Evolutionary conservation across 2,797 vertebrate genomes (phyloP).

Genomic region (Silurus aristotelis): DNA sequence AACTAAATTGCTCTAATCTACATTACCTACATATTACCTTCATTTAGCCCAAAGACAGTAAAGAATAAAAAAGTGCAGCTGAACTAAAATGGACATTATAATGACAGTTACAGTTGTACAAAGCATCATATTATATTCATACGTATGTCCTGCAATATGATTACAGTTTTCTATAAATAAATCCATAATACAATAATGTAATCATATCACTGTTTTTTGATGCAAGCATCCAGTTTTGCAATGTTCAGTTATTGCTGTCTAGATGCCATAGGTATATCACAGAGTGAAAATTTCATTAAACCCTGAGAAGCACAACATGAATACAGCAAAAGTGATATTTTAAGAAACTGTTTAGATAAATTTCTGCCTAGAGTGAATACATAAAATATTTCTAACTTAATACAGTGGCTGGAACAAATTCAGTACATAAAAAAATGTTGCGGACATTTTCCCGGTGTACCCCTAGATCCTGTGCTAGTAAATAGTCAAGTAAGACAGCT

Average conservation of each 20-base stretch:
- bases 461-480: background rate
- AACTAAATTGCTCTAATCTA: background rate
- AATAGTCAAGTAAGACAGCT: background rate
- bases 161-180: constrained; percentile 9
- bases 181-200: background rate
- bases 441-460: background rate
- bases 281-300: constrained; percentile 11
- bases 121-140: background rate
- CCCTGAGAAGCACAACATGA: constrained; percentile 2
- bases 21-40: background rate
- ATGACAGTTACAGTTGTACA: background rate
- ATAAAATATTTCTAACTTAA: background rate
- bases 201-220: background rate
- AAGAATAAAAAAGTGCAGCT: background rate
- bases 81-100: background rate
- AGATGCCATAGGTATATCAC: background rate
- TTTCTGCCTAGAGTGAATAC: background rate
- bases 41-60: background rate
- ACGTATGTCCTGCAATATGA: background rate
- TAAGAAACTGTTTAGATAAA: constrained; percentile 3
- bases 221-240: background rate
- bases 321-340: constrained; percentile 14
- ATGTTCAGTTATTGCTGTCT: background rate
- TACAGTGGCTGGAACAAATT: background rate
- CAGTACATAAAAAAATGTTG: background rate